Conservation (phyloP, 2,888 invertebrate genomes). For the Hirtodrosophila alboralis region DNA sequence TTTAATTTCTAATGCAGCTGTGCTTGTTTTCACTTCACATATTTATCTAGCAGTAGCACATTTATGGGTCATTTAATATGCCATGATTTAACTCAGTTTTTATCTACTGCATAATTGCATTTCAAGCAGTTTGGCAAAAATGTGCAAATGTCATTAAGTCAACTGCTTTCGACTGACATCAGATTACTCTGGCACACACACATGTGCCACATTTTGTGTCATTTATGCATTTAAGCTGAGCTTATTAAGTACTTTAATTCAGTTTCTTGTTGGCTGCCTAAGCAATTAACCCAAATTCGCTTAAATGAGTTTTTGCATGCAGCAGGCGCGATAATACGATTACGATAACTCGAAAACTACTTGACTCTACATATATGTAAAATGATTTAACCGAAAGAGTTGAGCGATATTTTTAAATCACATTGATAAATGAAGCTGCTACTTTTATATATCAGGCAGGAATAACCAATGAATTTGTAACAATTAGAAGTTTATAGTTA, state of each 20-base stretch:
- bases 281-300: slow-evolving; percentile 66
- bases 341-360: slow-evolving; percentile 11
- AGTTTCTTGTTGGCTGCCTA: slow-evolving; percentile 37
- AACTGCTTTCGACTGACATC: slow-evolving; percentile 30
- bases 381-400: neutral
- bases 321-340: slow-evolving; percentile 33
- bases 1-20: slow-evolving; percentile 49
- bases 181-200: slow-evolving; percentile 8
- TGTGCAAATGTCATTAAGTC: slow-evolving; percentile 58
- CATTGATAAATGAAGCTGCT: too few relatives aligned
- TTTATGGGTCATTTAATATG: slow-evolving; percentile 39
- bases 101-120: slow-evolving; percentile 52
- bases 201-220: slow-evolving; percentile 17
- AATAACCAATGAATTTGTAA: too few relatives aligned
- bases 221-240: slow-evolving; percentile 38
- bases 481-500: too few relatives aligned
- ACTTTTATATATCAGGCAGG: too few relatives aligned
- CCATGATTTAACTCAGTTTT: slow-evolving; percentile 52
- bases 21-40: slow-evolving; percentile 17
- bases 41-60: slow-evolving; percentile 36
- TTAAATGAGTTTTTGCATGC: slow-evolving; percentile 46
- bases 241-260: slow-evolving; percentile 42
- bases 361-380: too few relatives aligned
- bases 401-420: too few relatives aligned
- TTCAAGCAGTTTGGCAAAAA: slow-evolving; percentile 49